Percentiles rank a stretch among this genome's conserved stretches.
phyloP scores from a whole-genome alignment of 2,797 vertebrate species.

The Etheostoma perlongum region DNA sequence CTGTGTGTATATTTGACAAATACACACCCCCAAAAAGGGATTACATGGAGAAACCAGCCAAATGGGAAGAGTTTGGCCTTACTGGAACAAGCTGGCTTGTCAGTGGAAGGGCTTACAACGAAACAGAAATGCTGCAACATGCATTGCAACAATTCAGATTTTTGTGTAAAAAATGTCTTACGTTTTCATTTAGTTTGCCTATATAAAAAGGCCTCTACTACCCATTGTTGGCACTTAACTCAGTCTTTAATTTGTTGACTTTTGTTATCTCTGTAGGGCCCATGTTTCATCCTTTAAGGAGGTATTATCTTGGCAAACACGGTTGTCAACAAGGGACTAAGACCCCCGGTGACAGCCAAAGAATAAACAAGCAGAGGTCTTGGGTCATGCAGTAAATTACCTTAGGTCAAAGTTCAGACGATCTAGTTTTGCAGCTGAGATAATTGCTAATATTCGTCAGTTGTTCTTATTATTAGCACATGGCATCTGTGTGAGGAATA shows the following conservation, averaged over 20 bases:
- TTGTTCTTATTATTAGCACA: neutral
- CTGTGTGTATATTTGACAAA: conserved; percentile 83
- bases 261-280: conserved; percentile 58
- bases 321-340: conserved; percentile 7
- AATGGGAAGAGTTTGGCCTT: conserved; percentile 77
- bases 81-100: conserved; percentile 83
- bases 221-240: conserved; percentile 6
- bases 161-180: conserved; percentile 6
- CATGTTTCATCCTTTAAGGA: conserved; percentile 33
- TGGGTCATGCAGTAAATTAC: conserved; percentile 26
- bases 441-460: neutral
- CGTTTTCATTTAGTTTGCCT: conserved; percentile 8
- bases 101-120: conserved; percentile 69
- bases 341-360: conserved; percentile 15
- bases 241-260: conserved; percentile 59
- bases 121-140: conserved; percentile 65
- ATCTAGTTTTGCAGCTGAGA: conserved; percentile 5
- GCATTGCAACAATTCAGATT: conserved; percentile 56
- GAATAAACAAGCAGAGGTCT: conserved; percentile 32
- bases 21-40: conserved; percentile 74
- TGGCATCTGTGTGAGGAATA: neutral
- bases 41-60: conserved; percentile 78
- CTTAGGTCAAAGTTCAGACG: conserved; percentile 28
- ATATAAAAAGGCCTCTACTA: conserved; percentile 2
- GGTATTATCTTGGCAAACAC: conserved; percentile 37